These are phyloP conservation scores for Hassar affinis DNA, from an alignment of 2,113 vertebrate species.

Conservation along the genomic window DNA sequence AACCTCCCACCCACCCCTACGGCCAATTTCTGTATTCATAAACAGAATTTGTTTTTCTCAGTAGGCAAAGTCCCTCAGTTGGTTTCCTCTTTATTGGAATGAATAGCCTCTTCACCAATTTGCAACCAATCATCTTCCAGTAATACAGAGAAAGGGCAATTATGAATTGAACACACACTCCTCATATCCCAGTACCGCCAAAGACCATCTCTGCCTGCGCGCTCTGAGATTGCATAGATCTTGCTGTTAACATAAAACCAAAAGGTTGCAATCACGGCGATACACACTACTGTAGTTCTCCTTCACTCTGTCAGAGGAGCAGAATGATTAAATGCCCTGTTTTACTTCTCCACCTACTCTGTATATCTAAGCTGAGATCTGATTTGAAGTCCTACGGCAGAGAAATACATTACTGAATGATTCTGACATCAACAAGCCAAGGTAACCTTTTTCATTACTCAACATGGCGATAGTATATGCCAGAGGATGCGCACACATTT, in stretches of 20 bases:
- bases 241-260: constrained; percentile 19
- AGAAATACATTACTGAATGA: constrained; percentile 6
- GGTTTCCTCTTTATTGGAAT: constrained; percentile 35
- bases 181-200: constrained; percentile 3
- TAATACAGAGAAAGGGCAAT: constrained; percentile 26
- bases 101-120: constrained; percentile 45
- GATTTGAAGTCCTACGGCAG: background rate
- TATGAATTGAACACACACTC: constrained; percentile 12
- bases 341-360: constrained; percentile 1
- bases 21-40: constrained; percentile 22
- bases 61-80: constrained; percentile 28
- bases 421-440: constrained; percentile 12
- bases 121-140: constrained; percentile 31
- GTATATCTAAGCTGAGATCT: background rate
- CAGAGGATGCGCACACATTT: background rate
- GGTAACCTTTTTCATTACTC: constrained; percentile 26
- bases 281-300: background rate
- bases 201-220: constrained; percentile 10
- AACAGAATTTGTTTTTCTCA: constrained; percentile 41
- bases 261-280: background rate
- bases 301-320: background rate
- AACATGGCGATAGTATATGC: constrained; percentile 2
- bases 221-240: background rate
- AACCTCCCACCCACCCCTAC: background rate
- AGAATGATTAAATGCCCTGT: background rate